phyloP scores from a whole-genome alignment of 2,888 invertebrate species.

The Leptothorax acervorum region DNA sequence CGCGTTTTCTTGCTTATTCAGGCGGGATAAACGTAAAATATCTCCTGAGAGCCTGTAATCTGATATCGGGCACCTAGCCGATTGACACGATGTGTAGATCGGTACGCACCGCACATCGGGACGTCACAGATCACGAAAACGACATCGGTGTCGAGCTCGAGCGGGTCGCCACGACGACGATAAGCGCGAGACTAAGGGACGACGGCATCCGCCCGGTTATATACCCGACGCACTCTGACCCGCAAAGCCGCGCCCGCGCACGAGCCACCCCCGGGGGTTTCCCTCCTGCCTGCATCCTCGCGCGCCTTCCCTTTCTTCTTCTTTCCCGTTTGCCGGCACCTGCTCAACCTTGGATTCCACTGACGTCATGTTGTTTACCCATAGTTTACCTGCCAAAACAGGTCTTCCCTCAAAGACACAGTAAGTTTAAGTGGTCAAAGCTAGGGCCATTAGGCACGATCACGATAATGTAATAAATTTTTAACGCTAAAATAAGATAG shows the following conservation, averaged over 20 bases:
- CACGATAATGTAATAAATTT: background rate
- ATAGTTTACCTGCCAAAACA: slow-evolving; percentile 66
- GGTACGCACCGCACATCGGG: slow-evolving; percentile 51
- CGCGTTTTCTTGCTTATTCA: background rate
- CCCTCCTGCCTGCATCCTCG: slow-evolving; percentile 69
- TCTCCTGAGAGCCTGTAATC: background rate
- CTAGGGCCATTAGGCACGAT: too few relatives aligned
- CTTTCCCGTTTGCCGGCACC: slow-evolving; percentile 65
- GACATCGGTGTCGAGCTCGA: slow-evolving; percentile 53
- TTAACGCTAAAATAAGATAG: background rate
- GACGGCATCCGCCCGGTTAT: slow-evolving; percentile 84
- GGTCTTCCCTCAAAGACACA: slow-evolving; percentile 8
- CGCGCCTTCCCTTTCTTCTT: slow-evolving; percentile 65
- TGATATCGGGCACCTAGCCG: slow-evolving; percentile 18
- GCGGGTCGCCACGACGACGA: slow-evolving; percentile 77
- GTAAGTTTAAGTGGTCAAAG: background rate
- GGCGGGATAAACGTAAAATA: background rate
- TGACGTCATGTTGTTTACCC: slow-evolving; percentile 47
- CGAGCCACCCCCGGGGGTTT: slow-evolving; percentile 75
- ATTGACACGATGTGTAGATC: slow-evolving; percentile 21
- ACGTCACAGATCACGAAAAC: slow-evolving; percentile 50
- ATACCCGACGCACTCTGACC: slow-evolving; percentile 84
- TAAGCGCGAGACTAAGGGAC: slow-evolving; percentile 83
- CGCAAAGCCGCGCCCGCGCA: slow-evolving; percentile 85
- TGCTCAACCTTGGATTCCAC: slow-evolving; percentile 59